Base-by-base conservation (phyloP, 2,797 vertebrate genomes). In the Enteromius thamalakanensis region DNA sequence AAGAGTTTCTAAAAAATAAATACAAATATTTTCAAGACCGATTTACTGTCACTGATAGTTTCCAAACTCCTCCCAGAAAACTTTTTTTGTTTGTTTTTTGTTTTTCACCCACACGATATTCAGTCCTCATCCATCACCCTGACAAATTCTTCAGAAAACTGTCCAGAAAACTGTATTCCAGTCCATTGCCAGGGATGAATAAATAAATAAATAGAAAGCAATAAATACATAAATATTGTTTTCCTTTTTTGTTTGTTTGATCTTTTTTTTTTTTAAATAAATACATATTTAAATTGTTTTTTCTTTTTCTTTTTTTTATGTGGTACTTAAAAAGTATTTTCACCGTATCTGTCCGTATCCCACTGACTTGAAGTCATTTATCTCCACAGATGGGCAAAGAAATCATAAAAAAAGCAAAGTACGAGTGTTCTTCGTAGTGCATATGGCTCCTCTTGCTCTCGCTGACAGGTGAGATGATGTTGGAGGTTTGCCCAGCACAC, bases 211-310 rank as follows among this genome's bases (percentile, higher is more conserved):
- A 92, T 93, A 93, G 74, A 93, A 94, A 93, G 87, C 89, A 94
- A 95, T 94, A 94, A 94, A 94, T 94, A 95, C 91, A 94, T 95
- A 94, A 94, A 94, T 95, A 94, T 86, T 70, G 88, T 74, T 79
- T 40, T 19, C 74, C 65, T 70, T 80, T 68, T 83, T 74, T 47
- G 12, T 47, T 60, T 32, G n/a, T 81, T 23, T 26, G 34, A 70
- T n/a, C 2, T 0, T 72, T 37, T 21, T 72, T 72, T 64, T 86
- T 81, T 81, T 91, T 88, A 88, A 91, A 94, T 93, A 95, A 93
- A 93, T 92, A 93, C 83, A 86, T 84, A 80, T 90, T 81, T 84
- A 62, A 19, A 34, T 80, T 26, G 82, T 81, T 47, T 47, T 42
- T 42, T 47, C 14, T 4, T 45, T 0, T 4, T 47, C 71, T 87